These are phyloP conservation scores for Paracentrotus lividus DNA, from an alignment of 53 echinoderm and acorn worm species.

Conservation along the genomic window DNA sequence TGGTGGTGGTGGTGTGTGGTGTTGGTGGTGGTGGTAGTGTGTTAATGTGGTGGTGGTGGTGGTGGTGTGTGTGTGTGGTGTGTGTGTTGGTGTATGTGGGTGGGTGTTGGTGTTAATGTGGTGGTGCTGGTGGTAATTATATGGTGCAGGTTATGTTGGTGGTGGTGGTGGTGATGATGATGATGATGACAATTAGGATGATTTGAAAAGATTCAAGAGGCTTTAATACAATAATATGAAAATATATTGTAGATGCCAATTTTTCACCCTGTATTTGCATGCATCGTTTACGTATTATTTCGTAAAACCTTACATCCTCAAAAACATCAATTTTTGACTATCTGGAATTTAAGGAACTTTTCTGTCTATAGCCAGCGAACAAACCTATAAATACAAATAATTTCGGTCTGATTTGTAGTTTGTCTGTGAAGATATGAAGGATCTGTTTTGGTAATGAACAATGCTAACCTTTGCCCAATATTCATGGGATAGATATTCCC, in stretches of 20 bases:
- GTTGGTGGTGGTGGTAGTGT: not conserved
- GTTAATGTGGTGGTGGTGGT: not conserved
- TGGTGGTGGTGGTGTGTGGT: not conserved
- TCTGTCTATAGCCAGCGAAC: not conserved
- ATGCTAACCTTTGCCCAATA: not conserved
- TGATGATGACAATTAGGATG: not conserved
- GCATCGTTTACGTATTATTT: not conserved
- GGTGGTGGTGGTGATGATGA: slow-evolving; percentile 20
- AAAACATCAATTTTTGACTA: too few relatives aligned
- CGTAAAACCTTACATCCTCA: too few relatives aligned
- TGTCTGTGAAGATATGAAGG: not conserved
- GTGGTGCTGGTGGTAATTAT: not conserved
- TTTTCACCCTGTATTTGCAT: not conserved
- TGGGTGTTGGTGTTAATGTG: not conserved
- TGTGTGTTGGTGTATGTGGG: not conserved
- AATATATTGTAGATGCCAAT: not conserved
- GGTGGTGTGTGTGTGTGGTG: not conserved
- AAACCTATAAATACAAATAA: not conserved
- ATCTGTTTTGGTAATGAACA: not conserved
- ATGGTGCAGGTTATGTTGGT: not conserved
- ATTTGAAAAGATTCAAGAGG: not conserved
- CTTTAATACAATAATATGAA: not conserved
- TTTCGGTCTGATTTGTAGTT: not conserved
- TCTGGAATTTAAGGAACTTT: not conserved
- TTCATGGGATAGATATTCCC: not conserved